A percentile compares a stretch with the other conserved stretches of the same genome.
Conservation (phyloP, 2,888 invertebrate species). For the Drepanosiphum platanoidis region DNA sequence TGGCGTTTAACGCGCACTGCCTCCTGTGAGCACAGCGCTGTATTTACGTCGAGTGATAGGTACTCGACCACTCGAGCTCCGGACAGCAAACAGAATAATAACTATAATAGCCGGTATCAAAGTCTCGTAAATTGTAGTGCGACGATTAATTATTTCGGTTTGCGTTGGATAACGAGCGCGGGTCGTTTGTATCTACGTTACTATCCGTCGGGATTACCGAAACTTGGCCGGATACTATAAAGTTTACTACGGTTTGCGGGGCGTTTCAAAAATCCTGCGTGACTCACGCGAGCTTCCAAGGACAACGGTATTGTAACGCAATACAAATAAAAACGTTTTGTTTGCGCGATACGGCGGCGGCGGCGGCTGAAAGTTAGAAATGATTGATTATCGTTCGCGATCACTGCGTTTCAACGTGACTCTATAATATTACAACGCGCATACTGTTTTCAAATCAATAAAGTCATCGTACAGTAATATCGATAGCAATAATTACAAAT, state of each 20-base stretch:
- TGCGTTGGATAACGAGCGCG: background rate
- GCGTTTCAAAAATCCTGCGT: background rate
- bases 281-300: background rate
- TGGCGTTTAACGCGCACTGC: background rate
- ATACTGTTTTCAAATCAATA: too few relatives aligned
- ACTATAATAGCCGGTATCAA: background rate
- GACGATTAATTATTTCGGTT: conserved; percentile 19
- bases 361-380: too few relatives aligned
- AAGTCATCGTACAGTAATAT: too few relatives aligned
- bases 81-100: background rate
- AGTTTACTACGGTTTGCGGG: conserved; percentile 18
- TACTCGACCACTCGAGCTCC: background rate
- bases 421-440: too few relatives aligned
- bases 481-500: too few relatives aligned
- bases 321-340: too few relatives aligned
- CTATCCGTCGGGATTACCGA: background rate
- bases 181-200: background rate
- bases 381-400: background rate
- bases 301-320: too few relatives aligned
- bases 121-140: background rate
- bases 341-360: too few relatives aligned
- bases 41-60: background rate
- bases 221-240: background rate
- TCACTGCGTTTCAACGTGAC: background rate
- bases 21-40: background rate